Evolutionary conservation across 2,888 invertebrate genomes (phyloP).

Genomic region (Volucella inflata): DNA sequence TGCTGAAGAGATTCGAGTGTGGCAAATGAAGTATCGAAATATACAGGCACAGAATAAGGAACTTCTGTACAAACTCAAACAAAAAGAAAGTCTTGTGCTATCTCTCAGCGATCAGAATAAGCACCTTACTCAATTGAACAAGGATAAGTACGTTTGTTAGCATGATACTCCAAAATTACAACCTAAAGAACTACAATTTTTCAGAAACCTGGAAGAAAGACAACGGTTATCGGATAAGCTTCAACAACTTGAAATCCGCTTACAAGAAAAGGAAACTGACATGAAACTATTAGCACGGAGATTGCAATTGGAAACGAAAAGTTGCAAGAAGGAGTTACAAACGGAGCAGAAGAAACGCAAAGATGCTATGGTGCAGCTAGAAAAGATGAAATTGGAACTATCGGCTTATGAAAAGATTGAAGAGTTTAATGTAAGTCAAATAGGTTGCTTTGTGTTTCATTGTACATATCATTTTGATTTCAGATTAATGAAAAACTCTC

Average conservation of each 20-base stretch:
- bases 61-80: slow-evolving; percentile 87
- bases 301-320: slow-evolving; percentile 89
- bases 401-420: slow-evolving; percentile 82
- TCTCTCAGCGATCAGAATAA: slow-evolving; percentile 88
- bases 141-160: slow-evolving; percentile 85
- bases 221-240: slow-evolving; percentile 89
- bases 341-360: slow-evolving; percentile 89
- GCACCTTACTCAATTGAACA: slow-evolving; percentile 88
- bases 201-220: slow-evolving; percentile 88
- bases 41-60: slow-evolving; percentile 87
- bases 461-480: neutral
- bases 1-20: slow-evolving; percentile 90
- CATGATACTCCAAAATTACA: neutral
- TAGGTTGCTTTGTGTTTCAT: neutral
- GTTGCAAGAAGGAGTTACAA: slow-evolving; percentile 88
- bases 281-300: slow-evolving; percentile 88
- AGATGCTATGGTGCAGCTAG: slow-evolving; percentile 88
- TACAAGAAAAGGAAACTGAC: slow-evolving; percentile 87
- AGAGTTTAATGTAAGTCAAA: slow-evolving; percentile 78
- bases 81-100: slow-evolving; percentile 88
- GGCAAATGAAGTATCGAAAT: slow-evolving; percentile 88
- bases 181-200: slow-evolving; percentile 43
- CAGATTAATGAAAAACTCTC: slow-evolving; percentile 77
- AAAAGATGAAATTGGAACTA: slow-evolving; percentile 82
- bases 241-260: slow-evolving; percentile 85